Evolutionary conservation across 2,888 invertebrate genomes (phyloP), one percentile per base, ranked within the genome.

Genomic region (Drosophila dives): DNA sequence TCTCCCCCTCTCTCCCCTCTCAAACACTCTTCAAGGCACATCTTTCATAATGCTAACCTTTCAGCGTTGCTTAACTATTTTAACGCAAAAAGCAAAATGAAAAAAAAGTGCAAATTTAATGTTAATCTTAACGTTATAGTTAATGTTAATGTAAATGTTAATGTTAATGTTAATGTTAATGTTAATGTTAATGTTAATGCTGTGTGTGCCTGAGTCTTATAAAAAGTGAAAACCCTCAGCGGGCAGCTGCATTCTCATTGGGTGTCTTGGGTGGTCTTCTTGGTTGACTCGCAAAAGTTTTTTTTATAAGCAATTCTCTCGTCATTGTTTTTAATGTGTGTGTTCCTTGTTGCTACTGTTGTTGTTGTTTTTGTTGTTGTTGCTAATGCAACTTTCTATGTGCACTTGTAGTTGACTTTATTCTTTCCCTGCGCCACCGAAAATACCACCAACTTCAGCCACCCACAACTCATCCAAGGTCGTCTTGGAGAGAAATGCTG

Each of bases 291-390:
- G 26, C n/a, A n/a, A 11, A 64, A 64, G 68, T 80, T 88, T 89
- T 83, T 86, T 83, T 76, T 70, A 60, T 81, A 70, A 26, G 17
- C 76, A 81, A 72, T 89, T 85, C 89, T 87, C 90, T 81, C 86
- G 83, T 89, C 86, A 87, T 89, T 85, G 84, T 89, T 85, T 81
- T 66, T 80, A 71, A 68, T 85, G 77, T 72, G 77, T 72, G 65
- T 29, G 36, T 34, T 54, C 53, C 20, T 26, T 54, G 34, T 36
- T 11, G 23, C 36, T 56, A 61, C 56, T 63, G 61, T 72, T 75
- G 72, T 29, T 29, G 29, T 23, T 53, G 34, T 36, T 11, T 15
- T 34, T 63, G 61, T 72, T 75, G 72, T 64, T 72, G 76, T 75
- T 82, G 72, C 64, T 81, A 62, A 70, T 73, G 75, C 64, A 84